phyloP scores from a whole-genome alignment of 1,140 invertebrate genomes.

The Panulirus ornatus region DNA sequence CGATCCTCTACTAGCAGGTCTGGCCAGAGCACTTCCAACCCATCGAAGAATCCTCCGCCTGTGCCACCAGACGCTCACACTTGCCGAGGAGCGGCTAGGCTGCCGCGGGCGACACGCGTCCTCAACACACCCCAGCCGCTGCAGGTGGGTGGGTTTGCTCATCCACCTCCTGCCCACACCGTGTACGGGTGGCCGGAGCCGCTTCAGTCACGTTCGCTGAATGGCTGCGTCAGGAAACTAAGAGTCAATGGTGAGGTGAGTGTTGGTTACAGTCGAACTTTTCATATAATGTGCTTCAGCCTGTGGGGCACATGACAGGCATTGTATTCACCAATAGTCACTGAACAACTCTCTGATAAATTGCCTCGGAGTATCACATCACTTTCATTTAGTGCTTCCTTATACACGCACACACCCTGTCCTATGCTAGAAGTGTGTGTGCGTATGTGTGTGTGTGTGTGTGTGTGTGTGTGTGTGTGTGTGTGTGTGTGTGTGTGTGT shows the following conservation, averaged over 20 bases:
- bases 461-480: conserved; percentile 6
- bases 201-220: background rate
- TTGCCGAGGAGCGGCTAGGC: conserved; percentile 48
- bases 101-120: conserved; percentile 25
- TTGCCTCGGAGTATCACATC: background rate
- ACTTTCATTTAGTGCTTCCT: background rate
- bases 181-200: background rate
- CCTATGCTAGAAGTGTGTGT: too few relatives aligned
- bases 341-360: too few relatives aligned
- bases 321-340: too few relatives aligned
- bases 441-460: background rate
- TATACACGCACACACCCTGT: background rate
- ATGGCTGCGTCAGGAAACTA: conserved; percentile 48
- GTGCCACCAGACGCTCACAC: conserved; percentile 44
- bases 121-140: conserved; percentile 45
- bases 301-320: too few relatives aligned
- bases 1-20: background rate
- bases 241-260: conserved; percentile 55
- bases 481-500: too few relatives aligned
- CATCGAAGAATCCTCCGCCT: background rate
- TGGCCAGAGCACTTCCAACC: background rate
- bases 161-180: conserved; percentile 17
- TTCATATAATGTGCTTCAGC: too few relatives aligned
- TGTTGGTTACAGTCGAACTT: background rate
- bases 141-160: conserved; percentile 55